Evolutionary conservation across 2,113 vertebrate genomes (phyloP), one percentile per base, ranked within the genome.

Genomic region (Corythaeola cristata): DNA sequence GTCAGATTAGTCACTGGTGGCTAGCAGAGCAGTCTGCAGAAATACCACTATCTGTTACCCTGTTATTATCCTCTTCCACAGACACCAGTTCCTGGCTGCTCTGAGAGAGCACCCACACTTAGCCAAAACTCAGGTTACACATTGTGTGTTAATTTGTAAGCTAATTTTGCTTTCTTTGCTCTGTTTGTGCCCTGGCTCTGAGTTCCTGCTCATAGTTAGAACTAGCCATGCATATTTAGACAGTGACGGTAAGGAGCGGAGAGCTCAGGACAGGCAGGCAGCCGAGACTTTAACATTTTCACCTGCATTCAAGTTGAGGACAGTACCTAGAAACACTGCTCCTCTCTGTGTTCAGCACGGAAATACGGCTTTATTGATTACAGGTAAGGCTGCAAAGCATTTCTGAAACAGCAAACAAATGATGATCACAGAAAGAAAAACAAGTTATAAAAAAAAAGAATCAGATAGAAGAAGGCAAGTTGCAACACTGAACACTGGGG

Each of bases 401-500:
- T 63, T 60, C 77, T 71, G 58, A 82, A 89, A 88, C n/a, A 41
- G 76, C 68, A 93, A 82, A 71, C 10, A 80, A 94, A 83, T 12
- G 30, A 52, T 39, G 45, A 86, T 56, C 30, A 50, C 33, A 56
- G 50, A 73, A 88, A 83, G 88, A 56, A 94, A 97, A 94, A 85
- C 56, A 91, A 79, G 45, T 64, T 89, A 37, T 17, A 33, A 67
- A 59, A 15, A 22, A 28, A 33, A 35, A 15, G 3, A 63, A n/a
- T 72, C 76, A 79, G 62, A 56, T 77, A 39, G 28, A 88, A 82
- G 50, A 74, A 89, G 82, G 73, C 97, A 96, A 94, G 93, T 94
- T 89, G 63, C 55, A 96, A 96, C 97, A 97, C n/a, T 28, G 86
- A 96, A 62, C 63, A 23, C 63, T 26, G 49, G 56, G 79, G 78